These are phyloP conservation scores for Phyllotreta cruciferae DNA, from an alignment of 2,888 invertebrate genomes.

Conservation along the genomic window DNA sequence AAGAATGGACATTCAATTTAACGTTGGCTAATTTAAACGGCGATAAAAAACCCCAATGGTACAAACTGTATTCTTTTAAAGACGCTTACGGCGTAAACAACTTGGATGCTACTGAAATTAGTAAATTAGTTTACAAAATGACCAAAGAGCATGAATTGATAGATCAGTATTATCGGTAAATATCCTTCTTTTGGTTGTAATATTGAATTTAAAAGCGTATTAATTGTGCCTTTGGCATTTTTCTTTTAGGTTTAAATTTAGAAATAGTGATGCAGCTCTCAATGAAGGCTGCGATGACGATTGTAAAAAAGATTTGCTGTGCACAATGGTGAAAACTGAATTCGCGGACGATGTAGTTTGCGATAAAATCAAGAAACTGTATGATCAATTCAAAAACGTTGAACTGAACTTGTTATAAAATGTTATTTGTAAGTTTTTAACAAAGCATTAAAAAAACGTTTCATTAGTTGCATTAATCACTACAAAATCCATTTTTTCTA, in stretches of 20 bases:
- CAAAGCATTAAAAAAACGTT: too few relatives aligned
- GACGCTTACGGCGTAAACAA: constrained; percentile 69
- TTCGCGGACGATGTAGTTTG: constrained; percentile 61
- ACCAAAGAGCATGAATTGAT: constrained; percentile 63
- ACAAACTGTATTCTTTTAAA: constrained; percentile 75
- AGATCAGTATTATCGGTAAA: constrained; percentile 55
- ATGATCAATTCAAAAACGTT: constrained; percentile 25
- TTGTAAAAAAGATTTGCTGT: constrained; percentile 57
- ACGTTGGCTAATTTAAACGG: constrained; percentile 72
- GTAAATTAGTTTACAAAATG: constrained; percentile 68
- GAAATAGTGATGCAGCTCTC: constrained; percentile 41
- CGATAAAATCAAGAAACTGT: constrained; percentile 44
- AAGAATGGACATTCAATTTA: constrained; percentile 78
- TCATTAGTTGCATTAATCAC: too few relatives aligned
- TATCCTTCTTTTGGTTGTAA: background rate
- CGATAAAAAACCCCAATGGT: constrained; percentile 71
- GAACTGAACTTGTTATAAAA: too few relatives aligned
- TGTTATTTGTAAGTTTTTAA: too few relatives aligned
- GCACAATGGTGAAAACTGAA: constrained; percentile 66
- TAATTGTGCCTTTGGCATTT: background rate
- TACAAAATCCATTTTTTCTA: too few relatives aligned
- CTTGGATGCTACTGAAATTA: constrained; percentile 69
- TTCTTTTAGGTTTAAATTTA: constrained; percentile 43
- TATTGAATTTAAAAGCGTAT: background rate
- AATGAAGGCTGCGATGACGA: constrained; percentile 44